phyloP scores from a whole-genome alignment of 2,113 vertebrate genomes.

The Gymnocephalus cernua region DNA sequence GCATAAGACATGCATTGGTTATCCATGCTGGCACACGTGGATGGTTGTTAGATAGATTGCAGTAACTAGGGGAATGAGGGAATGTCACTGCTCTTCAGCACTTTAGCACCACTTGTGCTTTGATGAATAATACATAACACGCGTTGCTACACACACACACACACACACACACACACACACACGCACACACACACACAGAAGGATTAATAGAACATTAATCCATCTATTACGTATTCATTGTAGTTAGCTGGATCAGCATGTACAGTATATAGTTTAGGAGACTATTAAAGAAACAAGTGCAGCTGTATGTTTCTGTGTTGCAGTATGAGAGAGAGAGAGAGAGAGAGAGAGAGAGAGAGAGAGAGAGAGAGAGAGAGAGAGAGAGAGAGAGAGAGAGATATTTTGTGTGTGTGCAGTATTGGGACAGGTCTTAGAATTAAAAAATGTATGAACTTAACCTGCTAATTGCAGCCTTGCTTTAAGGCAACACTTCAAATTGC shows the following conservation, averaged over 20 bases:
- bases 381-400: no score
- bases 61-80: conserved; percentile 21
- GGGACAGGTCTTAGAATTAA: conserved; percentile 36
- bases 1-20: conserved; percentile 12
- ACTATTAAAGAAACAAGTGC: conserved; percentile 16
- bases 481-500: conserved; percentile 47
- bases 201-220: conserved; percentile 55
- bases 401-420: conserved; percentile 27
- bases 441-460: conserved; percentile 59
- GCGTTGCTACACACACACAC: conserved; percentile 7
- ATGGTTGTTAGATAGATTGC: conserved; percentile 46
- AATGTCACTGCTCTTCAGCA: conserved; percentile 44
- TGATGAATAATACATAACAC: conserved; percentile 59
- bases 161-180: background rate
- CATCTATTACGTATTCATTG: conserved; percentile 29
- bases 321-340: background rate
- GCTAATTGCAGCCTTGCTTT: conserved; percentile 59
- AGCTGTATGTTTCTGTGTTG: conserved; percentile 21
- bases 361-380: background rate
- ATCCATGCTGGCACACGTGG: conserved; percentile 25
- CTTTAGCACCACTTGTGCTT: conserved; percentile 44
- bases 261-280: conserved; percentile 24
- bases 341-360: no score
- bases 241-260: conserved; percentile 43
- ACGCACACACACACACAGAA: background rate